Evolutionary conservation across 2,113 vertebrate genomes (phyloP).

Genomic region (Anhinga anhinga): DNA sequence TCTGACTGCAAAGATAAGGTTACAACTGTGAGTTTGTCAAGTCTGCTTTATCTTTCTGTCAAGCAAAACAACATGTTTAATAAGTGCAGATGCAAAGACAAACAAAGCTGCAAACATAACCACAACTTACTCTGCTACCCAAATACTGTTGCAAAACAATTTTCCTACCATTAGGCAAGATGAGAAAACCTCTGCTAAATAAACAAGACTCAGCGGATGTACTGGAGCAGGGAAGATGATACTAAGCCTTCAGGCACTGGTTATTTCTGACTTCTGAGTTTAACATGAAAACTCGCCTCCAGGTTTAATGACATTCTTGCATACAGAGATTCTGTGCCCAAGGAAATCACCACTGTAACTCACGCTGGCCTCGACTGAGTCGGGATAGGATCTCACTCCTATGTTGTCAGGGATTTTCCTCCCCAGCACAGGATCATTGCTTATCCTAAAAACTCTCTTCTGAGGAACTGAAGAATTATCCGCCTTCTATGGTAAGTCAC

Average conservation of each 20-base stretch:
- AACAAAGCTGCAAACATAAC: not conserved
- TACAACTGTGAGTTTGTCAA: not conserved
- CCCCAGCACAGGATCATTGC: not conserved
- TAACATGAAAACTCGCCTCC: not conserved
- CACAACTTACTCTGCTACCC: not conserved
- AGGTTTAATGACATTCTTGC: not conserved
- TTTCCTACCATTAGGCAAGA: not conserved
- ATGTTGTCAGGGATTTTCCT: not conserved
- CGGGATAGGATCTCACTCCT: not conserved
- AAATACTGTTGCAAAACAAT: not conserved
- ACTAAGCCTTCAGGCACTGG: not conserved
- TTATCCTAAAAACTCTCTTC: not conserved
- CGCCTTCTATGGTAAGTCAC: not conserved
- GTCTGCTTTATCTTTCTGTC: not conserved
- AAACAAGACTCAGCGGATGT: not conserved
- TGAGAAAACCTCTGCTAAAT: not conserved
- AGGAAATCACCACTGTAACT: not conserved
- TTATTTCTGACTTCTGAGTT: not conserved
- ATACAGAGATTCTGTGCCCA: not conserved
- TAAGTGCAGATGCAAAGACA: not conserved
- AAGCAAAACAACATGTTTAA: not conserved
- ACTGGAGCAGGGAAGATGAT: not conserved
- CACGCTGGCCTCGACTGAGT: accelerated
- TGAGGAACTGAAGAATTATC: not conserved
- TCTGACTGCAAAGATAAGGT: not conserved